Percentiles rank a stretch among this genome's conserved stretches.
Conservation (phyloP, 1,140 invertebrate species). For the Drosophila micromelanica region DNA sequence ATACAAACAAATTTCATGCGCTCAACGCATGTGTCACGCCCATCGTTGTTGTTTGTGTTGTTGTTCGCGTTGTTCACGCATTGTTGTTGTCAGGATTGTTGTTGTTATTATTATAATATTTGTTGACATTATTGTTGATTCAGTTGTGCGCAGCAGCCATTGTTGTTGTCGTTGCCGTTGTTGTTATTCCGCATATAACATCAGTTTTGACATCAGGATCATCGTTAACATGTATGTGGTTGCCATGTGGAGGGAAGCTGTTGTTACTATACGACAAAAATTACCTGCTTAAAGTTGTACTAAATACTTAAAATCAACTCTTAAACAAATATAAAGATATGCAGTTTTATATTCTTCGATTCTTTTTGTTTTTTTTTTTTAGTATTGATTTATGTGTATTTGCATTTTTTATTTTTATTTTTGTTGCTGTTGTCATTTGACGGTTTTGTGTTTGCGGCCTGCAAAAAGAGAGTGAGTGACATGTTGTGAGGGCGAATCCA, state of each 20-base stretch:
- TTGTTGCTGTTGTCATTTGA: slow-evolving; percentile 8
- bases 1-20: slow-evolving; percentile 38
- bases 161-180: slow-evolving; percentile 27
- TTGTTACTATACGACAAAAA: slow-evolving; percentile 73
- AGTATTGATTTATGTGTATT: slow-evolving; percentile 52
- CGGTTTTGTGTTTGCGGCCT: slow-evolving; percentile 27
- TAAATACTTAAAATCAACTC: slow-evolving; percentile 74
- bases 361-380: slow-evolving; percentile 11
- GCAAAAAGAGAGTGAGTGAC: slow-evolving; percentile 39
- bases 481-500: slow-evolving; percentile 46
- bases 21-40: slow-evolving; percentile 52
- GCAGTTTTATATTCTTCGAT: slow-evolving; percentile 52
- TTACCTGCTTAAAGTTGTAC: slow-evolving; percentile 72
- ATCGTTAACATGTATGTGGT: slow-evolving; percentile 17
- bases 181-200: slow-evolving; percentile 21
- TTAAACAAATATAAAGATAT: slow-evolving; percentile 65
- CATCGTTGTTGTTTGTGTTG: slow-evolving; percentile 39
- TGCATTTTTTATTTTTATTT: slow-evolving; percentile 1
- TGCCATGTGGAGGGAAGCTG: slow-evolving; percentile 79
- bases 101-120: slow-evolving; percentile 12
- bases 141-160: slow-evolving; percentile 25
- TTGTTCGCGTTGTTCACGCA: slow-evolving; percentile 33
- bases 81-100: slow-evolving; percentile 2
- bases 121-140: slow-evolving; percentile 28
- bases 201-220: slow-evolving; percentile 15